Evolutionary conservation across 2,113 vertebrate genomes (phyloP), one percentile per base, ranked within the genome.

Genomic region (Natator depressus): DNA sequence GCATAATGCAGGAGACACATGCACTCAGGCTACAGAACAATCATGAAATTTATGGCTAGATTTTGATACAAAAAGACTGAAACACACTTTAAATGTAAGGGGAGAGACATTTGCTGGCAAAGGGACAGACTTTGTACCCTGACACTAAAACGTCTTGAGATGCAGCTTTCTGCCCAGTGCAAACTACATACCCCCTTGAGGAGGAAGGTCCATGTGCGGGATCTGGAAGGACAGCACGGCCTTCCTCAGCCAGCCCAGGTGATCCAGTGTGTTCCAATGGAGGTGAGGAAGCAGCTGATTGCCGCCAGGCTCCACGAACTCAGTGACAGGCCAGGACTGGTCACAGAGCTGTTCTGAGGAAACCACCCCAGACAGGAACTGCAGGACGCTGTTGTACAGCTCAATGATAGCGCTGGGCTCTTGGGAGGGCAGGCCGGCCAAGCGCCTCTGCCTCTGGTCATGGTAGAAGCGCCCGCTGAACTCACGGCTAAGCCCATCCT

Each of bases 281-380:
- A 98, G 97, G 86, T 99, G 99, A 27, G 99, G 99, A 85, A 99
- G 97, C 78, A 98, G 90, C 38, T 94, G 97, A 29, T 92, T 98
- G 78, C 97, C 98, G 2, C 98, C 98, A 0, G 98, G 98, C 84
- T 98, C 94, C 17, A 97, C 98, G 91, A 99, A 99, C 92, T 99
- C 99, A 0, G 96, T 91, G 1, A 99, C 97, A 8, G 99, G 99
- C 99, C 99, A 99, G 2, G 99, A 99, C 76, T 99, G 97, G 78
- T 97, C 94, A 53, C 96, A 97, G 10, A 99, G 98, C 49, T 98
- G 98, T 81, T 98, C 97, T 0, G 98, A 99, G 24, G 99, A 98
- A 29, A 98, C 98, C 9, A 97, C 97, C 5, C 98, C 97, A 0
- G 99, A 98, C 22, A 99, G 88, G 86, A 99, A 99, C 87, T 96